phyloP scores from a whole-genome alignment of 2,113 vertebrate genomes.

The Orycteropus afer region DNA sequence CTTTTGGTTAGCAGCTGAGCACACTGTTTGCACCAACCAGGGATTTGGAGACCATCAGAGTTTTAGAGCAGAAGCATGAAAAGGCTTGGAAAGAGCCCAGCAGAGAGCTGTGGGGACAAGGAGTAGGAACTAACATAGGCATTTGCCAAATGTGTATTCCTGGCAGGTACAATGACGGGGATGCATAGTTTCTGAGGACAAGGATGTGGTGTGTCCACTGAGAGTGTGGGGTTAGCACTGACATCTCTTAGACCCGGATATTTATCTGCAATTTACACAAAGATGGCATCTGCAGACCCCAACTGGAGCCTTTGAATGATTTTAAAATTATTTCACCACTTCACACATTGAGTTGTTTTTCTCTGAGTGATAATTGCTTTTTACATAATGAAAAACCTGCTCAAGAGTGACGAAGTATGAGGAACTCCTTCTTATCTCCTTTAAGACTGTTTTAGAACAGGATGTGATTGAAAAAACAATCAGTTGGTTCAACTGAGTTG shows the following conservation, averaged over 20 bases:
- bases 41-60: background rate
- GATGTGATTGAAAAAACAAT: background rate
- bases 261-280: background rate
- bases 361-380: conserved; percentile 82
- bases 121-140: accelerated
- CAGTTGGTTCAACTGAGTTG: background rate
- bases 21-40: too few relatives aligned
- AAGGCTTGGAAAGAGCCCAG: background rate
- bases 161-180: background rate
- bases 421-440: conserved; percentile 65
- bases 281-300: conserved; percentile 30
- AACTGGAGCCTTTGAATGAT: conserved; percentile 72
- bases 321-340: conserved; percentile 67
- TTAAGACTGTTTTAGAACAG: background rate
- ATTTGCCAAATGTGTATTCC: background rate
- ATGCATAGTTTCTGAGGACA: too few relatives aligned
- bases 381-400: conserved; percentile 81
- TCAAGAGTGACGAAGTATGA: conserved; percentile 77
- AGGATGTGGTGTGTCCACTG: background rate
- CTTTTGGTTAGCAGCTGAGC: background rate
- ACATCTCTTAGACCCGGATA: background rate
- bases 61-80: accelerated
- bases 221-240: too few relatives aligned
- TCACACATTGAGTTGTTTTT: conserved; percentile 80
- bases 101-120: background rate